Evolutionary conservation across 2,797 vertebrate species (phyloP).

Genomic region (Acanthis flammea): DNA sequence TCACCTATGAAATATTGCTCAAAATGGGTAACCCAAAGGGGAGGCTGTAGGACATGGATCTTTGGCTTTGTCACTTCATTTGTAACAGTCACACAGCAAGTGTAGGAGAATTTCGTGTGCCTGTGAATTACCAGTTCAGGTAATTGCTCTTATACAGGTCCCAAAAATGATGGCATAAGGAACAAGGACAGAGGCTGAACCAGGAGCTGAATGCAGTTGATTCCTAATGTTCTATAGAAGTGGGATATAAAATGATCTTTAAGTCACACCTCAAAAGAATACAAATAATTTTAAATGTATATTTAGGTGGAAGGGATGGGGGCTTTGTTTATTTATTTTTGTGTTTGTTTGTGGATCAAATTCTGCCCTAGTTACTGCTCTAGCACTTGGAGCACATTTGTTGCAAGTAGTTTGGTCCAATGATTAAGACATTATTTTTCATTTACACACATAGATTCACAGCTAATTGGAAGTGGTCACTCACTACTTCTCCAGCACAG

Average conservation of each 20-base stretch:
- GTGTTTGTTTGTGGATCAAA: not conserved
- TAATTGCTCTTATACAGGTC: not conserved
- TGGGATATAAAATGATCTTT: not conserved
- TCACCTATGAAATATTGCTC: not conserved
- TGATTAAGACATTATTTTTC: not conserved
- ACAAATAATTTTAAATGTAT: not conserved
- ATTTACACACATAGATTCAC: not conserved
- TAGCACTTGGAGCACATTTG: not conserved
- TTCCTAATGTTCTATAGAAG: not conserved
- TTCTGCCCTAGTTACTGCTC: not conserved
- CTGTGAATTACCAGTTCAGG: not conserved
- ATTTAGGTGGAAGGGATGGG: fast-evolving
- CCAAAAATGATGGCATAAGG: not conserved
- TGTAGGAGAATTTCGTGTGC: fast-evolving
- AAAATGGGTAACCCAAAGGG: not conserved
- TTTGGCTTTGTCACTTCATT: not conserved
- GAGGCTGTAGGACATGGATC: not conserved
- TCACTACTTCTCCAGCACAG: not conserved
- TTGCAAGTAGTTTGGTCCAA: not conserved
- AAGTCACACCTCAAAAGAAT: not conserved
- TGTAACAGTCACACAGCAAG: not conserved
- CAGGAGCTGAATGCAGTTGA: not conserved
- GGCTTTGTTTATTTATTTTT: not conserved
- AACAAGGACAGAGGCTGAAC: not conserved
- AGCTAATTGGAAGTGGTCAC: not conserved